Percentiles rank a stretch among this genome's conserved stretches.
Evolutionary conservation across 2,797 vertebrate species (phyloP).

Genomic region (Amazona ochrocephala): DNA sequence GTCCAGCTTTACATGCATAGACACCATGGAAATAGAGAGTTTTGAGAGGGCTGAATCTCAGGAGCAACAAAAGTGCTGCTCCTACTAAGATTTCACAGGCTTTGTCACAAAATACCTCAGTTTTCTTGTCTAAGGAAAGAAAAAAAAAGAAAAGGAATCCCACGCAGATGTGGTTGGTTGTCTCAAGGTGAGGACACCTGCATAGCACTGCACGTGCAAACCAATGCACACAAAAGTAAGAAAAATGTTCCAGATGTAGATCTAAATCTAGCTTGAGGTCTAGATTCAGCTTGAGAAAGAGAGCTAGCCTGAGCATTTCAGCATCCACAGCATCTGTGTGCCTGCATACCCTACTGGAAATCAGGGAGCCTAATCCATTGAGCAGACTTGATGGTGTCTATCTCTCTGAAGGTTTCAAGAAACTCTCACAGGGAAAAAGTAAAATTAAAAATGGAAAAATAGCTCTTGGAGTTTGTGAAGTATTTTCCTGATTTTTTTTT

Average conservation of each 20-base stretch:
- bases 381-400: neutral
- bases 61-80: neutral
- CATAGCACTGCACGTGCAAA: neutral
- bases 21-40: neutral
- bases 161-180: neutral
- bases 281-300: neutral
- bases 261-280: neutral
- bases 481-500: neutral
- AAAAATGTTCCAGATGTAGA: neutral
- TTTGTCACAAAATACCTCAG: neutral
- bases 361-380: neutral
- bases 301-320: neutral
- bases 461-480: neutral
- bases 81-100: neutral
- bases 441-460: neutral
- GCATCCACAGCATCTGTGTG: neutral
- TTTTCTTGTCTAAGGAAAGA: neutral
- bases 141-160: fast-evolving
- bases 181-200: neutral
- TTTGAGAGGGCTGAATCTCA: neutral
- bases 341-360: neutral
- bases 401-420: neutral
- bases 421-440: neutral
- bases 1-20: neutral
- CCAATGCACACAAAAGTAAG: neutral